Evolutionary conservation across 1,140 invertebrate species (phyloP).

Genomic region (Nasonia longicornis): DNA sequence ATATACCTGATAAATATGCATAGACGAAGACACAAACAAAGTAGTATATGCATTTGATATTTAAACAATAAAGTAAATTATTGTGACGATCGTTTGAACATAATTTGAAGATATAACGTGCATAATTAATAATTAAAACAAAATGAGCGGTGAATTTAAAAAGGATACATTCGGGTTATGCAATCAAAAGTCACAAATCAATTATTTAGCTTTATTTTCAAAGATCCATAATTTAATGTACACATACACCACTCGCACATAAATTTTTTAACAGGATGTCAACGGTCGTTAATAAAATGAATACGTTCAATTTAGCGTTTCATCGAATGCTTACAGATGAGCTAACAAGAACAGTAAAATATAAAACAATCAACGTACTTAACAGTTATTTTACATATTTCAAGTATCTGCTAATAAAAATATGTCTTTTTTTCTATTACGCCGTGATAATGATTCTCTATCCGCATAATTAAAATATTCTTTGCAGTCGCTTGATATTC

Average conservation of each 20-base stretch:
- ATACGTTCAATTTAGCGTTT: constrained; percentile 36
- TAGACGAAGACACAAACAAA: no score
- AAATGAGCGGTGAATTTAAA: background rate
- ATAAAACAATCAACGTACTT: constrained; percentile 53
- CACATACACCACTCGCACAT: constrained; percentile 36
- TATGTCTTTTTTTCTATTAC: constrained; percentile 55
- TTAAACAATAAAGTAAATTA: no score
- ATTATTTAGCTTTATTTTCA: constrained; percentile 43
- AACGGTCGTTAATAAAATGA: constrained; percentile 10
- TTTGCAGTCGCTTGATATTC: constrained; percentile 51
- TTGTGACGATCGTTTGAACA: no score
- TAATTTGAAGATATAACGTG: no score
- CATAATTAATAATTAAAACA: background rate
- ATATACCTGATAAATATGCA: no score
- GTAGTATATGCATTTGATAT: no score
- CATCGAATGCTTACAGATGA: constrained; percentile 14
- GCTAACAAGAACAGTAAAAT: constrained; percentile 46
- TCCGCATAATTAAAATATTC: constrained; percentile 59
- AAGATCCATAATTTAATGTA: constrained; percentile 37
- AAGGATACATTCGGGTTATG: background rate
- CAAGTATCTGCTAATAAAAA: constrained; percentile 56
- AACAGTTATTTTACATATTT: constrained; percentile 46
- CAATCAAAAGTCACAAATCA: constrained; percentile 20
- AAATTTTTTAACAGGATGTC: constrained; percentile 33
- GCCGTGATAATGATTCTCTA: constrained; percentile 47